Evolutionary conservation across 2,113 vertebrate species (phyloP).

Genomic region (Epinephelus lanceolatus): DNA sequence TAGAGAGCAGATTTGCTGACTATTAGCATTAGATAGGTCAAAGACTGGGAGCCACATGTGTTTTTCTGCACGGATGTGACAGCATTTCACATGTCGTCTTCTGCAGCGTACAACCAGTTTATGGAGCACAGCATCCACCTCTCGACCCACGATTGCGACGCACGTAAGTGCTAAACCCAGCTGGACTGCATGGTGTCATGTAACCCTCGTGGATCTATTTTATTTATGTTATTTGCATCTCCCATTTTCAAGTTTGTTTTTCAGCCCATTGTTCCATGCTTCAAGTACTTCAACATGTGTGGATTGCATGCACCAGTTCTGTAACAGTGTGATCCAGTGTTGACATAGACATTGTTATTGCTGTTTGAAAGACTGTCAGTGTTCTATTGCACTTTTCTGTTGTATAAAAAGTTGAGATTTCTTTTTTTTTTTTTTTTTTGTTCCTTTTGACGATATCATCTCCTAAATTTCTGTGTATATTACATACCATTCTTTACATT

Average conservation of each 20-base stretch:
- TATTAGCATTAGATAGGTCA: background rate
- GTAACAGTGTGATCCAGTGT: background rate
- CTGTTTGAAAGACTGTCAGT: background rate
- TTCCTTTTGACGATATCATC: background rate
- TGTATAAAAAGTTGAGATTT: background rate
- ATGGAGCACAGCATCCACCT: constrained; percentile 96
- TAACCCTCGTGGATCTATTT: constrained; percentile 6
- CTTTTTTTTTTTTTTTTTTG: background rate
- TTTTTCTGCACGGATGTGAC: constrained; percentile 44
- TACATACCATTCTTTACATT: background rate
- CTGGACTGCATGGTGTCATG: constrained; percentile 51
- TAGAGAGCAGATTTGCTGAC: background rate
- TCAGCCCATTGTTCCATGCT: constrained; percentile 6
- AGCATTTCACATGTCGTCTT: constrained; percentile 56
- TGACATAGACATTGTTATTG: background rate
- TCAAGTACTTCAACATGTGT: constrained; percentile 1
- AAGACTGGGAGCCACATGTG: constrained; percentile 6
- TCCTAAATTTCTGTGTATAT: background rate
- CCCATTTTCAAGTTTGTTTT: constrained; percentile 1
- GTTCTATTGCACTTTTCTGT: background rate
- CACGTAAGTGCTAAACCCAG: constrained; percentile 86
- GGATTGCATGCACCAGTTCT: constrained; percentile 31
- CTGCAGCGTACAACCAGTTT: constrained; percentile 94
- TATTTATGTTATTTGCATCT: constrained; percentile 21
- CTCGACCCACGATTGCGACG: constrained; percentile 92